Evolutionary conservation across 2,113 vertebrate species (phyloP).

Genomic region (Anguilla rostrata): DNA sequence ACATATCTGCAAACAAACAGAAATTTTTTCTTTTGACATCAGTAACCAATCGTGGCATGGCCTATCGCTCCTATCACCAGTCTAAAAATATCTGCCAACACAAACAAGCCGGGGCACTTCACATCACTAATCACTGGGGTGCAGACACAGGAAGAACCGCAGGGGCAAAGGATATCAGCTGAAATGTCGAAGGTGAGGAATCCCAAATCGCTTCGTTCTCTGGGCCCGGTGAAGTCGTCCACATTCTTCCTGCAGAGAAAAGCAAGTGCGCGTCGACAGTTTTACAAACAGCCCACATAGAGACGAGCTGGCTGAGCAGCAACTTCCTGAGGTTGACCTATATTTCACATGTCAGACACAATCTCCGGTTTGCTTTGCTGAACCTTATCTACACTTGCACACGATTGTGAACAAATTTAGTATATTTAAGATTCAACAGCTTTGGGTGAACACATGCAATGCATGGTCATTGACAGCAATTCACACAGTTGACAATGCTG

Average conservation of each 20-base stretch:
- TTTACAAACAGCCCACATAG: background rate
- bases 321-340: background rate
- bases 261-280: background rate
- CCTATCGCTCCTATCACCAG: background rate
- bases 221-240: constrained; percentile 95
- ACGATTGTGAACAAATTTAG: background rate
- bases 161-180: constrained; percentile 90
- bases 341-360: background rate
- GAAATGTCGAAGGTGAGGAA: constrained; percentile 93
- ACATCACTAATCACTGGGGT: background rate
- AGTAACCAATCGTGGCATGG: background rate
- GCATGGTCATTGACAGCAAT: too few species aligned
- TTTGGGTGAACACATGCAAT: too few species aligned
- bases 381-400: background rate
- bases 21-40: background rate
- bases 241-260: constrained; percentile 86
- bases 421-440: too few species aligned
- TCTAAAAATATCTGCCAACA: background rate
- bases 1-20: background rate
- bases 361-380: background rate
- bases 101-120: background rate
- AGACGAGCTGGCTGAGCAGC: background rate
- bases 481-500: too few species aligned
- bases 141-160: background rate
- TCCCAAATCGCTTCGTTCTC: constrained; percentile 94